Conservation (phyloP, 2,888 invertebrate genomes). For the Brenthis hecate region DNA sequence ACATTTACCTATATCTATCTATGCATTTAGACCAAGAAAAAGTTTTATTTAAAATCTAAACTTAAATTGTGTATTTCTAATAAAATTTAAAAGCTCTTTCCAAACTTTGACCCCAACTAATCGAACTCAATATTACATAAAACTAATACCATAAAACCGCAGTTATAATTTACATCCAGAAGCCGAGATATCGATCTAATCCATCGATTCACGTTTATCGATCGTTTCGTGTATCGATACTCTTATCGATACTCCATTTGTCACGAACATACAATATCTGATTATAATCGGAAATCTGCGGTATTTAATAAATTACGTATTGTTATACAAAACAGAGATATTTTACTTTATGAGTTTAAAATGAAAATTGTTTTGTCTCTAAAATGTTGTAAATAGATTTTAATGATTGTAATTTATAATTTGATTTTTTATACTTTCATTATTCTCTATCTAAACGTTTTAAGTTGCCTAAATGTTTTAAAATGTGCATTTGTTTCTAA, state of each 20-base stretch:
- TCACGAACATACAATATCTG: constrained; percentile 61
- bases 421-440: no score
- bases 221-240: constrained; percentile 64
- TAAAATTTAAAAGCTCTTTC: not conserved
- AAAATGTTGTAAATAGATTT: no score
- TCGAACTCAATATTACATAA: constrained; percentile 12
- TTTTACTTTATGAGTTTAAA: not conserved
- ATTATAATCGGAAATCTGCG: constrained; percentile 42
- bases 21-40: not conserved
- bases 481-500: no score
- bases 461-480: no score
- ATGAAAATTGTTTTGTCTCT: no score
- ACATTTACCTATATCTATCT: no score
- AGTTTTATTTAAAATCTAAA: no score
- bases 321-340: constrained; percentile 9
- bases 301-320: constrained; percentile 35
- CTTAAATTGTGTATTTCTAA: not conserved
- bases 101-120: not conserved
- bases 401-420: no score
- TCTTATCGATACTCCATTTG: constrained; percentile 71
- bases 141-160: constrained; percentile 29
- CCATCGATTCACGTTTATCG: constrained; percentile 74
- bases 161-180: constrained; percentile 54
- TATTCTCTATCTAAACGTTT: no score
- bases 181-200: constrained; percentile 71